Evolutionary conservation across 2,113 vertebrate genomes (phyloP), one percentile per base, ranked within the genome.

Genomic region (Ophiodon elongatus): DNA sequence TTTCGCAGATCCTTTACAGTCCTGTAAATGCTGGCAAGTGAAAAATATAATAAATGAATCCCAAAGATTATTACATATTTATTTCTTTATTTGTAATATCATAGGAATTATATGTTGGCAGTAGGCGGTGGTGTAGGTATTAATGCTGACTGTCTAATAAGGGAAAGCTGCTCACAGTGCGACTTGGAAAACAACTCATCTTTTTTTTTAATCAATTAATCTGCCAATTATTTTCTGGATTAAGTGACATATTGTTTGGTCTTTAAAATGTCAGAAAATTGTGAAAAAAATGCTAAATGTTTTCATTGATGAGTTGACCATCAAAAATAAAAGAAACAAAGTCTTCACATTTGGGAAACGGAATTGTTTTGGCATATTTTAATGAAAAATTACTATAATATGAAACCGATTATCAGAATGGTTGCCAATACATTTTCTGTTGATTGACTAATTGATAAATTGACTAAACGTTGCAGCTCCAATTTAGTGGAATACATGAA

Each of bases 41-140:
- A 67, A 56, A 64, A 45, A 74, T 87, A 78, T 17, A 92, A 90
- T 90, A 89, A 89, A 94, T 80, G 4, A 66, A 83, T 86, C 56
- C 6, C 21, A 82, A 73, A 80, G 23, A 45, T 54, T 37, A 13
- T 52, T 29, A 25, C n/a, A 2, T 45, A n/a, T 77, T 76, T 19
- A n/a, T 76, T 5, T 65, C 10, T 73, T 80, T 75, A 35, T 82
- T 82, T 67, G 1, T 37, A 5, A 2, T n/a, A 15, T 17, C 8
- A 19, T 1, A n/a, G 1, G 6, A 50, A 23, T 57, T 35, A 7
- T 35, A 41, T 68, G 3, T 11, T 25, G 14, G 1, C 35, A 23
- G 5, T 4, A 41, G 23, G 10, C 17, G 29, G 19, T 31, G 8
- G 9, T 13, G 7, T 10, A 39, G 11, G 14, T 60, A 13, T 45